Evolutionary conservation across 2,888 invertebrate genomes (phyloP).

Genomic region (Coleophora deauratella): DNA sequence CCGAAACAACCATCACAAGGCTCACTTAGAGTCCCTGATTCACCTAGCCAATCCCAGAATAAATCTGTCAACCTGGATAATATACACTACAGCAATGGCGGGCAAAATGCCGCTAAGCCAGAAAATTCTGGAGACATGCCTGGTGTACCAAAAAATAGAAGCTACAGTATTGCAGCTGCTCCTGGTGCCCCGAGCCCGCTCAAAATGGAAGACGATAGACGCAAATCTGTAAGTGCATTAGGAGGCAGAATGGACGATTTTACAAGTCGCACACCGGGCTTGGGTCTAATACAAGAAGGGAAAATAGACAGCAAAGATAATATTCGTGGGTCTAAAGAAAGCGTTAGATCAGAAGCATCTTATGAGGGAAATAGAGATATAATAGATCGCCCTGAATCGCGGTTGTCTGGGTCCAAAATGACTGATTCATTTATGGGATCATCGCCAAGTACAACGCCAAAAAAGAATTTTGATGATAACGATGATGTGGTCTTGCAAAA

Average conservation of each 20-base stretch:
- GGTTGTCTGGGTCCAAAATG: constrained; percentile 64
- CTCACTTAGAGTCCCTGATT: constrained; percentile 49
- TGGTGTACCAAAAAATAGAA: constrained; percentile 65
- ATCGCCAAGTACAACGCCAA: constrained; percentile 42
- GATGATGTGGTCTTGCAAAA: constrained; percentile 61
- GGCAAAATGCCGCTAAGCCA: constrained; percentile 41
- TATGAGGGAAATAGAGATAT: constrained; percentile 40
- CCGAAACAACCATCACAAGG: constrained; percentile 62
- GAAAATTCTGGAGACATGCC: constrained; percentile 55
- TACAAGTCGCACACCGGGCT: constrained; percentile 47
- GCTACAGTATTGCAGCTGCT: constrained; percentile 69
- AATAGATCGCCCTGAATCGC: constrained; percentile 58
- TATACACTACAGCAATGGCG: constrained; percentile 44
- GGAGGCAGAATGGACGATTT: constrained; percentile 58
- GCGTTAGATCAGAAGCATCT: constrained; percentile 47
- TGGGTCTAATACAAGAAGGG: constrained; percentile 64
- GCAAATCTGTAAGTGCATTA: constrained; percentile 65
- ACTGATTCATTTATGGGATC: constrained; percentile 65
- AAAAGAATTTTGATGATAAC: constrained; percentile 57
- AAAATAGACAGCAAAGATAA: constrained; percentile 60
- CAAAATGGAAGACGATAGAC: constrained; percentile 64
- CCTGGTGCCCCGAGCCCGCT: constrained; percentile 59
- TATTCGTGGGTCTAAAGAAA: constrained; percentile 56
- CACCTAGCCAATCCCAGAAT: constrained; percentile 38
- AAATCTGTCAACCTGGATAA: constrained; percentile 66